phyloP scores from a whole-genome alignment of 2,797 vertebrate genomes.

The Tokudaia tokunoshimensis region DNA sequence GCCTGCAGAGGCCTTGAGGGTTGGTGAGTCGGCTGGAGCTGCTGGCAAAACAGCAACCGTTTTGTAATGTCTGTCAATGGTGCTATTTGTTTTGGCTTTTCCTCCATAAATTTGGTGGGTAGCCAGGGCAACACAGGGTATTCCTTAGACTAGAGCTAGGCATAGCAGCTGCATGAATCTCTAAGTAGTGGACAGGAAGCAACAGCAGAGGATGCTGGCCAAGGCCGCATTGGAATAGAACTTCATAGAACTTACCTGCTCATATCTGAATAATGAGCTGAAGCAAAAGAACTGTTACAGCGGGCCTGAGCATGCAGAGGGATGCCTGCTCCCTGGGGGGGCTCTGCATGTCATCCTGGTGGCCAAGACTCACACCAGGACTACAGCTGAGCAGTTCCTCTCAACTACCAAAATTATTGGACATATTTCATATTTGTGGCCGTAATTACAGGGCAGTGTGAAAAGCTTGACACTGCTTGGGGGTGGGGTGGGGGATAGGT shows the following conservation, averaged over 20 bases:
- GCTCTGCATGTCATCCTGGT: not conserved
- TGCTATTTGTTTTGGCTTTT: conserved; percentile 78
- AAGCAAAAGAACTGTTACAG: not conserved
- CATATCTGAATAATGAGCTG: conserved; percentile 27
- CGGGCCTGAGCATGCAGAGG: not conserved
- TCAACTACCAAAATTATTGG: not conserved
- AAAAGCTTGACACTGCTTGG: not conserved
- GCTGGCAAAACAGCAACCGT: conserved; percentile 57
- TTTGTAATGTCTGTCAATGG: conserved; percentile 64
- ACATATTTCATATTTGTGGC: not conserved
- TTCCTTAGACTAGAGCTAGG: conserved; percentile 42
- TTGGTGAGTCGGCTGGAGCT: conserved; percentile 29
- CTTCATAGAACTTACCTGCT: conserved; percentile 8
- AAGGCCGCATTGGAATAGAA: not conserved
- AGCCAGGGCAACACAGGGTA: conserved; percentile 62
- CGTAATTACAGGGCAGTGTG: not conserved
- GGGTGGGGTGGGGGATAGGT: not conserved
- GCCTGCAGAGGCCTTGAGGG: conserved; percentile 20
- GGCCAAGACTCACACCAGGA: not conserved
- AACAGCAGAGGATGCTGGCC: conserved; percentile 53
- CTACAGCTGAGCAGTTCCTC: not conserved
- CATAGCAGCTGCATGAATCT: conserved; percentile 59
- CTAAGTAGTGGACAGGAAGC: conserved; percentile 2
- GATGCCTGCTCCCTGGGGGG: not conserved
- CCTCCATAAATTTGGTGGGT: conserved; percentile 57